A percentile compares a stretch with the other conserved stretches of the same genome.
These are phyloP conservation scores for Limosa lapponica DNA, from an alignment of 2,797 vertebrate genomes.

Conservation along the genomic window DNA sequence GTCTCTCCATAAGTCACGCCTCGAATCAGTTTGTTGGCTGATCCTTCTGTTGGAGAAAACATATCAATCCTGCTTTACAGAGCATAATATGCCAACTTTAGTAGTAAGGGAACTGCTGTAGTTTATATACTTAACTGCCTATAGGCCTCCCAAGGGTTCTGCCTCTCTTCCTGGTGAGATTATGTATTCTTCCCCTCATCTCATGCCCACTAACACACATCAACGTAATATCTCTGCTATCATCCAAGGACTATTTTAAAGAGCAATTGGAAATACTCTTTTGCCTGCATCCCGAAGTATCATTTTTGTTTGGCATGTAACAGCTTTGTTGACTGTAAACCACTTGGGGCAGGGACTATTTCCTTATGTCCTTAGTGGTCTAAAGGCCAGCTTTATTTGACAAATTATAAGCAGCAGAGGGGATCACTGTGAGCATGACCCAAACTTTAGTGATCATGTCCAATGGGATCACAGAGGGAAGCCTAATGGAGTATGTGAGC, in stretches of 20 bases:
- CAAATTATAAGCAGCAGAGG: not conserved
- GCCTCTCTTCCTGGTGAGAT: not conserved
- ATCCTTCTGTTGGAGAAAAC: not conserved
- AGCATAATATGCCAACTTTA: not conserved
- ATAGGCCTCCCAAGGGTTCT: not conserved
- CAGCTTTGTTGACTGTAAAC: not conserved
- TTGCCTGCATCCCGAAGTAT: not conserved
- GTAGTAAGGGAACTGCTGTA: not conserved
- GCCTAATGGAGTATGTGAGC: not conserved
- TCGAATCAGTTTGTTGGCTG: not conserved
- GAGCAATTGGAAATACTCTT: not conserved
- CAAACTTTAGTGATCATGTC: not conserved
- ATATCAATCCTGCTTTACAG: not conserved
- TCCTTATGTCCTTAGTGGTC: not conserved
- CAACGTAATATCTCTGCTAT: not conserved
- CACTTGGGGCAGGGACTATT: not conserved
- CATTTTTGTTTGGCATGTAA: not conserved
- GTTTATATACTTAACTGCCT: conserved; percentile 7
- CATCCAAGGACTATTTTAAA: not conserved
- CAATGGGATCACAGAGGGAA: not conserved
- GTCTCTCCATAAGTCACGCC: not conserved
- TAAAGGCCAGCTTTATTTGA: not conserved
- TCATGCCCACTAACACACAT: not conserved
- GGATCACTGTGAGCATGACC: not conserved
- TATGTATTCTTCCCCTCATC: not conserved